phyloP scores from a whole-genome alignment of 92 coral and sea anemone genomes.

The Palythoa grandiflora region DNA sequence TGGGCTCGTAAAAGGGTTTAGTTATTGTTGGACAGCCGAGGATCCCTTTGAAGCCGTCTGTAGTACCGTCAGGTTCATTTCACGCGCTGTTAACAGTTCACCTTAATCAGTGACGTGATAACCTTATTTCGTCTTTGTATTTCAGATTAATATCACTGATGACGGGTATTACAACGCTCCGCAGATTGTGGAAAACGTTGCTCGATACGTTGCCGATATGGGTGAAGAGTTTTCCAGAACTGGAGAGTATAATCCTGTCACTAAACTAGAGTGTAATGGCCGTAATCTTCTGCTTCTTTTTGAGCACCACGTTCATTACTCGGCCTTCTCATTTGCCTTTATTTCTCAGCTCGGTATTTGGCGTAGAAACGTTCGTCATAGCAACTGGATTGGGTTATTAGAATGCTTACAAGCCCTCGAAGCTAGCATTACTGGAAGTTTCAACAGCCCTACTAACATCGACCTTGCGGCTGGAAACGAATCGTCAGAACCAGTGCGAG shows the following conservation, averaged over 20 bases:
- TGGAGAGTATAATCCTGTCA: slow-evolving; percentile 56
- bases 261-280: slow-evolving; percentile 90
- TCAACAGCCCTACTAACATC: slow-evolving; percentile 80
- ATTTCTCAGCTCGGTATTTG: slow-evolving; percentile 85
- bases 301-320: slow-evolving; percentile 87
- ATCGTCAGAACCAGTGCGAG: slow-evolving; percentile 53
- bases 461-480: slow-evolving; percentile 76
- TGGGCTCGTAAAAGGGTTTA: no score
- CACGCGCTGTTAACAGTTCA: not conserved
- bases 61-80: no score
- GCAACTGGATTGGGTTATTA: slow-evolving; percentile 88
- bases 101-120: not conserved
- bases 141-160: not conserved
- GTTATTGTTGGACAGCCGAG: no score
- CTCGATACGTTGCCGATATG: not conserved
- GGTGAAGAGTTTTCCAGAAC: slow-evolving; percentile 28
- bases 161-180: not conserved
- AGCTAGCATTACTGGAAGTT: slow-evolving; percentile 71
- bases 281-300: slow-evolving; percentile 83
- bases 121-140: not conserved
- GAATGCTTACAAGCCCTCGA: slow-evolving; percentile 86
- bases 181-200: not conserved
- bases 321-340: slow-evolving; percentile 93
- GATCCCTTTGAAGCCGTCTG: no score
- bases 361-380: slow-evolving; percentile 77